Conservation (phyloP, 1,140 invertebrate genomes). For the Atta cephalotes region DNA sequence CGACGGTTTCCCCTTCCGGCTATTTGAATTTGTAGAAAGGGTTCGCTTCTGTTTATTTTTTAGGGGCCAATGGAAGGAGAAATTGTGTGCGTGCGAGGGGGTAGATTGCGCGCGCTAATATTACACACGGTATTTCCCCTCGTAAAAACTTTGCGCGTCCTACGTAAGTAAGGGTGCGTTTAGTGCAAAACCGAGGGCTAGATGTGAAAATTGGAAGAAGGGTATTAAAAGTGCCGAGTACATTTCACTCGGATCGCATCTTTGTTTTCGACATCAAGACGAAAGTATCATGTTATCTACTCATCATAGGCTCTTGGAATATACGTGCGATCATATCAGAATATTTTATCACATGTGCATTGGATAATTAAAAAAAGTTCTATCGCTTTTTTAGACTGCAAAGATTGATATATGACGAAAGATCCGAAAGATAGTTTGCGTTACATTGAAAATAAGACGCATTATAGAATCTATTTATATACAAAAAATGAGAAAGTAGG, state of each 20-base stretch:
- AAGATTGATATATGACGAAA: too few relatives aligned
- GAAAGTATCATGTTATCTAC: neutral
- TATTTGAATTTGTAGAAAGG: conserved; percentile 82
- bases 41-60: conserved; percentile 84
- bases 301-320: too few relatives aligned
- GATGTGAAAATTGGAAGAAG: conserved; percentile 48
- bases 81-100: conserved; percentile 30
- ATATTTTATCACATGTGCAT: neutral
- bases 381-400: too few relatives aligned
- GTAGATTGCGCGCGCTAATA: conserved; percentile 65
- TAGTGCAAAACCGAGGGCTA: conserved; percentile 38
- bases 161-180: conserved; percentile 62
- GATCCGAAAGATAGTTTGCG: too few relatives aligned
- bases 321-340: neutral
- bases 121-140: conserved; percentile 67
- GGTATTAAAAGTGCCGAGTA: conserved; percentile 43
- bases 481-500: too few relatives aligned
- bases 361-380: too few relatives aligned
- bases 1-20: conserved; percentile 66
- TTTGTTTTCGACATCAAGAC: neutral
- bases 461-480: too few relatives aligned
- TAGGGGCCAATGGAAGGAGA: conserved; percentile 65
- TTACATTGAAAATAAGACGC: too few relatives aligned
- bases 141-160: conserved; percentile 74
- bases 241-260: conserved; percentile 41